A percentile compares a stretch with the other conserved stretches of the same genome.
These are phyloP conservation scores for Melieria crassipennis DNA, from an alignment of 2,888 invertebrate species.

Conservation along the genomic window DNA sequence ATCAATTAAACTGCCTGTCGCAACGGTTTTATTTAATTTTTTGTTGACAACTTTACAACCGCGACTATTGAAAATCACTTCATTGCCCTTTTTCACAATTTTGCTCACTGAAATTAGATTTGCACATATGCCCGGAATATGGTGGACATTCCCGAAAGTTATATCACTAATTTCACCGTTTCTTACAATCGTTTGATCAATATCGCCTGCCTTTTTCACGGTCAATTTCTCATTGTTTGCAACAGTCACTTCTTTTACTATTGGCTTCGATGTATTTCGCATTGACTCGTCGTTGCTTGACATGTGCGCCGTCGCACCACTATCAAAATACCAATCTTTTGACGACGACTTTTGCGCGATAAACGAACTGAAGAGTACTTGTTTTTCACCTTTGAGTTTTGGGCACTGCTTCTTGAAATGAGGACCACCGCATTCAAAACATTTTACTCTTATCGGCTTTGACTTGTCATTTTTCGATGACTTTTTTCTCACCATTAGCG, in stretches of 20 bases:
- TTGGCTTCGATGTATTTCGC: too few relatives aligned
- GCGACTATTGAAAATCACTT: conserved; percentile 21
- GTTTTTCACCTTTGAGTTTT: too few relatives aligned
- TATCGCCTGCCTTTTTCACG: conserved; percentile 19
- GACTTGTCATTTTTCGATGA: too few relatives aligned
- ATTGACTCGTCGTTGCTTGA: conserved; percentile 15
- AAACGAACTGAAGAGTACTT: too few relatives aligned
- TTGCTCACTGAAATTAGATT: conserved; percentile 25
- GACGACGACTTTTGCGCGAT: too few relatives aligned
- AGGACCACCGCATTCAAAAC: too few relatives aligned
- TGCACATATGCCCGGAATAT: conserved; percentile 25
- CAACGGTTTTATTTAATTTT: neutral
- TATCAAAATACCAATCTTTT: too few relatives aligned
- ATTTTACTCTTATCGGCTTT: too few relatives aligned
- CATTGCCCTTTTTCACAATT: conserved; percentile 24
- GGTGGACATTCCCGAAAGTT: conserved; percentile 11
- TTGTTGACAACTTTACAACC: conserved; percentile 27
- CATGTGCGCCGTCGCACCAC: too few relatives aligned
- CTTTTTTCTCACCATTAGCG: too few relatives aligned
- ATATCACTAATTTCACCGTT: conserved; percentile 1
- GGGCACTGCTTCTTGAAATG: too few relatives aligned
- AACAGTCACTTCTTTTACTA: neutral
- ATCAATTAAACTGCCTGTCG: conserved; percentile 32
- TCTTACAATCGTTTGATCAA: conserved; percentile 23
- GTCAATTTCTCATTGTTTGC: conserved; percentile 17